Percentiles rank a stretch among this genome's conserved stretches.
Evolutionary conservation across 2,113 vertebrate species (phyloP).

Genomic region (Regulus satrapa): DNA sequence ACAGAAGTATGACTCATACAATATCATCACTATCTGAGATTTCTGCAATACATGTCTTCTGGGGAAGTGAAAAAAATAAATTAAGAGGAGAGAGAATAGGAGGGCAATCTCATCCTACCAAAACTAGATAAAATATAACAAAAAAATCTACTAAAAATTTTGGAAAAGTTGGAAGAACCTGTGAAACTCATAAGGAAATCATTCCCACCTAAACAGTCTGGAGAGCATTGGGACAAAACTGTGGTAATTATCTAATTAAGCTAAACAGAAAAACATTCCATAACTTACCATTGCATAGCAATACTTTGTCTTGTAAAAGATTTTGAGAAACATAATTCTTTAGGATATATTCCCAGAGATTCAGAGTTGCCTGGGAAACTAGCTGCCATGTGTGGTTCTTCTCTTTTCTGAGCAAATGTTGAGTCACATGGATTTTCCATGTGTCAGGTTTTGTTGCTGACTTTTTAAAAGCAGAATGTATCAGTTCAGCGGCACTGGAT

Average conservation of each 20-base stretch:
- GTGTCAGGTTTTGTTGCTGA: background rate
- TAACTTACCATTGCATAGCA: background rate
- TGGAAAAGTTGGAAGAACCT: background rate
- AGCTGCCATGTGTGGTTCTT: background rate
- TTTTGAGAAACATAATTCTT: background rate
- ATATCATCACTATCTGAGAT: background rate
- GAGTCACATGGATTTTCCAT: slow-evolving; percentile 15
- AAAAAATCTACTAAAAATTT: background rate
- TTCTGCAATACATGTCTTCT: background rate
- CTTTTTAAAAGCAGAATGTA: background rate
- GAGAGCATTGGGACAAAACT: background rate
- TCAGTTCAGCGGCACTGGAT: background rate
- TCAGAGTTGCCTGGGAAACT: slow-evolving; percentile 31
- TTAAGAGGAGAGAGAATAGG: background rate
- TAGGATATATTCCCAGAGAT: slow-evolving; percentile 6
- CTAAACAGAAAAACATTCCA: background rate
- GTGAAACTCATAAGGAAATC: background rate
- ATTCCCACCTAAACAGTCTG: background rate
- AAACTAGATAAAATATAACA: background rate
- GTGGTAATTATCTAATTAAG: background rate
- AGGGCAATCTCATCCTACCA: background rate
- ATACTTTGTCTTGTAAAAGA: background rate
- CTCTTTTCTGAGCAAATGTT: slow-evolving; percentile 19
- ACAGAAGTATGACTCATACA: background rate
- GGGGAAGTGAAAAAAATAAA: background rate